Evolutionary conservation across 2,888 invertebrate species (phyloP), one percentile per base, ranked within the genome.

Genomic region (Melipona beecheii): DNA sequence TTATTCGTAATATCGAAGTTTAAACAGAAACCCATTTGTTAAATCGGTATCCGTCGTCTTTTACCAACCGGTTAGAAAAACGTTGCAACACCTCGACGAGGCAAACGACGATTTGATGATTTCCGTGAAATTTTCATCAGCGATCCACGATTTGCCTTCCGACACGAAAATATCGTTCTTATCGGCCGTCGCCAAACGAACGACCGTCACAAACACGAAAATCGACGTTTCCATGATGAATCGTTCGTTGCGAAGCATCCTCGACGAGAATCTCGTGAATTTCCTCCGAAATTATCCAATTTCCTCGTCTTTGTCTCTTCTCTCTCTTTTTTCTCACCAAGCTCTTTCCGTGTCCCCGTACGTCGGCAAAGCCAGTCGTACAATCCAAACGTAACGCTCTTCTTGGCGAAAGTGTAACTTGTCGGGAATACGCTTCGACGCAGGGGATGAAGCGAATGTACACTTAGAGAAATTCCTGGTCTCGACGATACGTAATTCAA

Each of bases 81-180:
- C 83, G 75, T 92, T 93, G 76, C 91, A 91, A 49, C 93, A 93
- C 24, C 31, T 75, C 0, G 92, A 89, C 2, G 49, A 75, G 0
- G 87, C 75, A 24, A 90, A 91, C 6, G 93, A 90, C 2, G 84
- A 72, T 27, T 84, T 78, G 5, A 93, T 64, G 6, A 92, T 80
- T 6, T 64, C 86, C 21, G 78, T 71, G 43, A 91, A 90, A 81
- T 91, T 66, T 6, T 76, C 69, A n/a, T 83, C 60, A 1, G 87
- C 69, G 5, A 93, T 90, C 93, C 91, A 92, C 11, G 90, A 79
- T 43, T 75, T 21, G 6, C 9, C 2, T 9, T 75, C 31, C 0
- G 62, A n/a, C 24, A 73, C 58, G 19, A 75, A 58, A 11, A 87
- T 65, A 4, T 91, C 81, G 17, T 50, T 60, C n/a, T 66, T 81